Percentiles rank a stretch among this genome's conserved stretches.
Evolutionary conservation across 2,113 vertebrate genomes (phyloP).

Genomic region (Perca fluviatilis): DNA sequence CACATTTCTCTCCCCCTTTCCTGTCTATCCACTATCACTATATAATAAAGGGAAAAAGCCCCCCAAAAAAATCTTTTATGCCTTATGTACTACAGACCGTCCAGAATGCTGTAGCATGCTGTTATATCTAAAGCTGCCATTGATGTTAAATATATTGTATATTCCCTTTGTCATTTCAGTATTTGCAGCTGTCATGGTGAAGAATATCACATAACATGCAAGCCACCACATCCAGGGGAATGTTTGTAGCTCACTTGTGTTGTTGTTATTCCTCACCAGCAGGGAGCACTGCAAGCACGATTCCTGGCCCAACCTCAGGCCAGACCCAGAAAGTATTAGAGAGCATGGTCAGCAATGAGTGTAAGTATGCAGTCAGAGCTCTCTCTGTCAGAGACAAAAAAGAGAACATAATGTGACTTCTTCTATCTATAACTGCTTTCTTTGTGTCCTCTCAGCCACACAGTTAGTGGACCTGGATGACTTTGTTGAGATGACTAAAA

Average conservation of each 20-base stretch:
- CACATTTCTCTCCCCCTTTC: too few species aligned
- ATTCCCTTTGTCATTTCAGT: conserved; percentile 36
- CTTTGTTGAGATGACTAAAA: conserved; percentile 97
- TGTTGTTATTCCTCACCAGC: conserved; percentile 53
- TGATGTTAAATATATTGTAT: conserved; percentile 26
- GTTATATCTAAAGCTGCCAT: not conserved
- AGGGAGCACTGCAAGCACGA: conserved; percentile 84
- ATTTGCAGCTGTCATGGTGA: conserved; percentile 59
- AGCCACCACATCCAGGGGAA: not conserved
- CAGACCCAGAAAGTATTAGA: conserved; percentile 93
- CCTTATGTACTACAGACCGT: not conserved
- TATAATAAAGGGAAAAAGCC: too few species aligned
- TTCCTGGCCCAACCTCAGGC: conserved; percentile 83
- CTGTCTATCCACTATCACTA: too few species aligned
- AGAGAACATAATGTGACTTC: not conserved
- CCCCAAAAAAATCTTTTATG: too few species aligned
- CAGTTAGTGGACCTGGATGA: conserved; percentile 91
- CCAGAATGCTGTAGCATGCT: not conserved
- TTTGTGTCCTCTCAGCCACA: conserved; percentile 80
- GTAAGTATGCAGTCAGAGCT: conserved; percentile 83
- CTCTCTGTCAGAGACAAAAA: not conserved
- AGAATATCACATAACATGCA: conserved; percentile 50
- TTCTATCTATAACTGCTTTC: not conserved
- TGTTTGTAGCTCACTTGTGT: conserved; percentile 31
- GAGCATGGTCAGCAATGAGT: conserved; percentile 89